Conservation (phyloP, 2,888 invertebrate species). For the Crioceris asparagi region DNA sequence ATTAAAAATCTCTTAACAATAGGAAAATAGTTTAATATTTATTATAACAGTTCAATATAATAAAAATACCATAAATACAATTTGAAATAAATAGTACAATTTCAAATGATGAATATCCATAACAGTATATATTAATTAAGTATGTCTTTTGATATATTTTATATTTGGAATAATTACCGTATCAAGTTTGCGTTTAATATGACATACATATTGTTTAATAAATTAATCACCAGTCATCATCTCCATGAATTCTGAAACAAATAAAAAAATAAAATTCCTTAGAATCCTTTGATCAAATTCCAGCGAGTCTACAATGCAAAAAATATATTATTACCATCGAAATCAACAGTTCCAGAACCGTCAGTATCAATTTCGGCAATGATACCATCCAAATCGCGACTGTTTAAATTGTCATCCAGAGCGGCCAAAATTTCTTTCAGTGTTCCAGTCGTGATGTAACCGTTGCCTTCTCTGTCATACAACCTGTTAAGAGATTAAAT, state of each 20-base stretch:
- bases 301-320: not conserved
- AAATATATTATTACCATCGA: conserved; percentile 66
- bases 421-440: conserved; percentile 89
- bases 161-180: too few relatives aligned
- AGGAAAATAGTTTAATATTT: too few relatives aligned
- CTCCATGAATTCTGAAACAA: conserved; percentile 74
- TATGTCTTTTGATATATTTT: too few relatives aligned
- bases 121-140: too few relatives aligned
- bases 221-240: conserved; percentile 88
- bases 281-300: not conserved
- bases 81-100: too few relatives aligned
- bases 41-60: too few relatives aligned
- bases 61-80: too few relatives aligned
- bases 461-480: conserved; percentile 93
- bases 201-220: too few relatives aligned
- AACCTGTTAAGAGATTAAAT: conserved; percentile 58
- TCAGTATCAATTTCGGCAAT: conserved; percentile 97
- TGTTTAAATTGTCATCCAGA: conserved; percentile 85
- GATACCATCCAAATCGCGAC: conserved; percentile 89
- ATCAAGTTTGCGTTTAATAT: too few relatives aligned
- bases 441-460: conserved; percentile 84
- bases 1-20: too few relatives aligned
- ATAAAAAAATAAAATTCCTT: conserved; percentile 6
- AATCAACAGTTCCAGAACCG: conserved; percentile 97
- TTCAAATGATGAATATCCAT: too few relatives aligned